Evolutionary conservation across 2,113 vertebrate species (phyloP).

Genomic region (Xyliphius kryptos): DNA sequence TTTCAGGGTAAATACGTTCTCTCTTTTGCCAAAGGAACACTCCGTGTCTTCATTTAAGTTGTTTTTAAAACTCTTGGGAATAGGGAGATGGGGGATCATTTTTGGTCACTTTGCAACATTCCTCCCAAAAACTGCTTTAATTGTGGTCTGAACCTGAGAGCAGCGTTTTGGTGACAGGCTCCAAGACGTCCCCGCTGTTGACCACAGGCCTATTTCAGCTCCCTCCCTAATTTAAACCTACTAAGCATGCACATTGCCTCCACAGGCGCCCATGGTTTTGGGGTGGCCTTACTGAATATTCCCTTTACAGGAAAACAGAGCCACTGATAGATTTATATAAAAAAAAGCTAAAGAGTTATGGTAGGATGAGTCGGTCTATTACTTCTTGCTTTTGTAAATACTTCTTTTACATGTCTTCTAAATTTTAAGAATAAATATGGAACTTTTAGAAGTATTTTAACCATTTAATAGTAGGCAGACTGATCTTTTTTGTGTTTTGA

Average conservation of each 20-base stretch:
- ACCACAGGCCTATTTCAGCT: conserved; percentile 49
- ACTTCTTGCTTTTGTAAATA: too few species aligned
- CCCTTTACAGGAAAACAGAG: too few species aligned
- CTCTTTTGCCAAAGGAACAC: conserved; percentile 8
- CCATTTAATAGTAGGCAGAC: not conserved
- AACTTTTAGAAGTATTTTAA: not conserved
- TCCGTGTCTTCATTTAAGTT: too few species aligned
- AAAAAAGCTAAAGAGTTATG: too few species aligned
- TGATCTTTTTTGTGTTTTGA: not conserved
- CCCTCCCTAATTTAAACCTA: conserved; percentile 47
- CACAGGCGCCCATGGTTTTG: conserved; percentile 32
- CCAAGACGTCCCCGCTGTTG: conserved; percentile 35
- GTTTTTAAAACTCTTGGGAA: too few species aligned
- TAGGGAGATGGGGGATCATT: conserved; percentile 31
- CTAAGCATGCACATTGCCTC: conserved; percentile 31
- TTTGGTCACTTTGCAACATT: conserved; percentile 42
- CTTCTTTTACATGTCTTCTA: too few species aligned
- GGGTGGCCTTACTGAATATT: conserved; percentile 27
- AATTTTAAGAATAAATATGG: too few species aligned
- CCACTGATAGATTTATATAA: too few species aligned
- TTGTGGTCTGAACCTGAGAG: conserved; percentile 50
- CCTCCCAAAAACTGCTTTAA: conserved; percentile 39
- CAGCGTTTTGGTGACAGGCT: conserved; percentile 41
- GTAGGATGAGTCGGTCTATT: too few species aligned
- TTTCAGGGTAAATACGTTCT: conserved; percentile 11